These are phyloP conservation scores for Drosophila saltans DNA, from an alignment of 1,140 invertebrate genomes.

Conservation along the genomic window DNA sequence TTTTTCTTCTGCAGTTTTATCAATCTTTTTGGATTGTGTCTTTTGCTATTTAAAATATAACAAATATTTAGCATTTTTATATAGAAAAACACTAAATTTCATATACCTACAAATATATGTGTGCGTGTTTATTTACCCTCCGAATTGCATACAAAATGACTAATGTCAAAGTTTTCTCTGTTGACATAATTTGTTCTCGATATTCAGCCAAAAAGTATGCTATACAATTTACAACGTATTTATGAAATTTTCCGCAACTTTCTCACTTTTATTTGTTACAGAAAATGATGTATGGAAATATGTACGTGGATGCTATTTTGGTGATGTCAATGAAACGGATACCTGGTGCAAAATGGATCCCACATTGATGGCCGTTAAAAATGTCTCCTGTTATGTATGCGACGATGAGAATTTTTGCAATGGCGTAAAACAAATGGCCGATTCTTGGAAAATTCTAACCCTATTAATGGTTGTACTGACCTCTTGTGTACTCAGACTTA, in stretches of 20 bases:
- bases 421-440: slow-evolving; percentile 22
- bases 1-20: too few relatives aligned
- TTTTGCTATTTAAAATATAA: too few relatives aligned
- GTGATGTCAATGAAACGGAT: slow-evolving; percentile 71
- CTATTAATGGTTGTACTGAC: slow-evolving; percentile 43
- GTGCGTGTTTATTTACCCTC: too few relatives aligned
- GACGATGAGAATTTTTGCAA: slow-evolving; percentile 73
- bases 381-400: slow-evolving; percentile 71
- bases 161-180: not conserved
- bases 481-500: slow-evolving; percentile 19
- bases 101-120: not conserved
- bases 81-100: not conserved
- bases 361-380: slow-evolving; percentile 53
- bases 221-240: not conserved
- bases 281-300: slow-evolving; percentile 67
- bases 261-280: slow-evolving; percentile 25
- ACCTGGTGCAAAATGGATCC: slow-evolving; percentile 72
- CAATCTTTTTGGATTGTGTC: too few relatives aligned
- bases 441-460: slow-evolving; percentile 39
- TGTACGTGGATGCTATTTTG: slow-evolving; percentile 74
- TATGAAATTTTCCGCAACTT: not conserved
- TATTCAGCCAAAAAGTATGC: slow-evolving; percentile 59
- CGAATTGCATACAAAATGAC: too few relatives aligned
- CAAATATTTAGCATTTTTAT: too few relatives aligned
- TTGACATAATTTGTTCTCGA: not conserved